Base-by-base conservation (phyloP, 2,113 vertebrate species). In the Hiodon tergisus region DNA sequence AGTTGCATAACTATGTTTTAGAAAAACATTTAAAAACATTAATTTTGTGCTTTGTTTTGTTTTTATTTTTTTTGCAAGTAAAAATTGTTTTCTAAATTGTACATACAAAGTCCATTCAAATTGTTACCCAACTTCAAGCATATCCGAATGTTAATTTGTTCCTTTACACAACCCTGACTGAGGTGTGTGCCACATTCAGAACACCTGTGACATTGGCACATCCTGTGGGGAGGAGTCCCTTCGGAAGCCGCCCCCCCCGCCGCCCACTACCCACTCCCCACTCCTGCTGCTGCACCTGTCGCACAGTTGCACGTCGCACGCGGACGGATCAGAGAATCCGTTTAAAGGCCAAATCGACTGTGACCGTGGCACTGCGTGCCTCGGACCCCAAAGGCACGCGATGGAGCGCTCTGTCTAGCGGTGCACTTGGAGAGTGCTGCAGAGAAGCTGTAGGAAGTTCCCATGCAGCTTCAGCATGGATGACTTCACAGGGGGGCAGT, bases 341-440 rank as follows among this genome's bases (percentile, higher is more conserved):
- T 72, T 71, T 67, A 72, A 72, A 67, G 70, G 63, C 69, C 47
- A n/a, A 52, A 72, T 17, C 13, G 10, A 5, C 16, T 47, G 57
- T 50, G 47, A 31, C 47, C 10, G 3, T 5, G 47, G 2, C 17
- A 54, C 69, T 31, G 60, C 55, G 5, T 4, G 6, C 55, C 51
- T 51, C 7, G 14, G 13, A 7, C 47, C 54, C 73, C 16, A 47
- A 14, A 5, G 31, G 11, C 53, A 16, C 53, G 16, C 16, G 9
- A 4, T 46, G 69, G 8, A 14, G 16, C 16, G 11, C 8, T 7
- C 69, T 10, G 10, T 17, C 69, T 3, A 8, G 55, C 10, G 11
- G 13, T 14, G 53, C 0, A 13, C 17, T 14, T 10, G 16, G 14
- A 17, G 14, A 50, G 70, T 11, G 10, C 31, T 60, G 70, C 55